These are phyloP conservation scores for Podabrus alpinus DNA, from an alignment of 2,888 invertebrate species.

Conservation along the genomic window DNA sequence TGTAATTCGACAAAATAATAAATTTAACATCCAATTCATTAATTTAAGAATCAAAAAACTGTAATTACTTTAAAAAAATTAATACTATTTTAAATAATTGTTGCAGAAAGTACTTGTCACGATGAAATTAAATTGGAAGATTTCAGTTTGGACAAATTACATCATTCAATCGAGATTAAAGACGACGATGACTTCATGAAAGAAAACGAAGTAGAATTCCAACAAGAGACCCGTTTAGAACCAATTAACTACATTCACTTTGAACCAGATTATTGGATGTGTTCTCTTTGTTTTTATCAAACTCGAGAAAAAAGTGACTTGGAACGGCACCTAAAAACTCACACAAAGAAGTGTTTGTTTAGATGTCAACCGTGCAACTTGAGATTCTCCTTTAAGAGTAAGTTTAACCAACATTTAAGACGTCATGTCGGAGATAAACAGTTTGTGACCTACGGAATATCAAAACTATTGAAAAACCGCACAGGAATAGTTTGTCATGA, in stretches of 20 bases:
- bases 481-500: neutral
- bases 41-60: too few species aligned
- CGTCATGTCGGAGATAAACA: neutral
- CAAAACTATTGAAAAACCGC: neutral
- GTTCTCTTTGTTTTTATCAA: neutral
- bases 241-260: too few species aligned
- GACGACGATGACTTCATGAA: neutral
- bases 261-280: neutral
- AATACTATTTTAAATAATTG: too few species aligned
- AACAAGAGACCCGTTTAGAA: neutral
- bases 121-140: neutral
- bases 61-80: too few species aligned
- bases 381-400: neutral
- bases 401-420: neutral
- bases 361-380: neutral
- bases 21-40: too few species aligned
- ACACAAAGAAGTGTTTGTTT: neutral
- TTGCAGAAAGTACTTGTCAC: neutral
- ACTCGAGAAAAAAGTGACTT: neutral
- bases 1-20: too few species aligned
- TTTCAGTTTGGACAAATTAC: neutral
- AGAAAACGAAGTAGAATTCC: neutral
- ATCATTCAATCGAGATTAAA: neutral
- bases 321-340: neutral
- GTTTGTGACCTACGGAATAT: neutral